Percentiles rank a stretch among this genome's conserved stretches.
Evolutionary conservation across 2,888 invertebrate genomes (phyloP).

Genomic region (Amiota mariae): DNA sequence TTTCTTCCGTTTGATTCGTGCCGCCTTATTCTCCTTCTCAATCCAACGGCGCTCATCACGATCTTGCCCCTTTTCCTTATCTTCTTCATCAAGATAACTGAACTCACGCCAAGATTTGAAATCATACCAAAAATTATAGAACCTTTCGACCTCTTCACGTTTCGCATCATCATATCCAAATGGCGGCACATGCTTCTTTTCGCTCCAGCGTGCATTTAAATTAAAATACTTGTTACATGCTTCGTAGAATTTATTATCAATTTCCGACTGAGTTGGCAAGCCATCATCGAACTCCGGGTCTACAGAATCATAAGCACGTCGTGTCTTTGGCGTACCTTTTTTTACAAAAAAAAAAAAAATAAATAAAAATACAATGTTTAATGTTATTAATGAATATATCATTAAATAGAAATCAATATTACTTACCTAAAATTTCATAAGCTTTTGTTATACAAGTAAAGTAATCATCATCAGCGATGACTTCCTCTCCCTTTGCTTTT

Average conservation of each 20-base stretch:
- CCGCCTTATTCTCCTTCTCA: slow-evolving; percentile 97
- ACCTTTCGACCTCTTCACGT: slow-evolving; percentile 90
- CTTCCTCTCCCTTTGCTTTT: slow-evolving; percentile 90
- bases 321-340: slow-evolving; percentile 82
- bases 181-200: slow-evolving; percentile 87
- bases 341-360: slow-evolving; percentile 6
- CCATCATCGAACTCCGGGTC: slow-evolving; percentile 95
- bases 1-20: slow-evolving; percentile 93
- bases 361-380: neutral
- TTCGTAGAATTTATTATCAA: slow-evolving; percentile 87
- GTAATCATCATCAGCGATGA: slow-evolving; percentile 94
- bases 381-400: neutral
- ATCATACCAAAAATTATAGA: slow-evolving; percentile 98
- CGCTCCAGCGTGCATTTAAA: slow-evolving; percentile 92
- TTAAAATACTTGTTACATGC: slow-evolving; percentile 81
- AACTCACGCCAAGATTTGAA: slow-evolving; percentile 99
- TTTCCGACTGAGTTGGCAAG: slow-evolving; percentile 83
- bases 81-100: slow-evolving; percentile 98
- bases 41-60: slow-evolving; percentile 98
- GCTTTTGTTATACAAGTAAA: slow-evolving; percentile 99
- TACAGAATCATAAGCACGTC: slow-evolving; percentile 95
- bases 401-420: neutral
- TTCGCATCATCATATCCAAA: slow-evolving; percentile 84
- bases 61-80: slow-evolving; percentile 97
- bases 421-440: slow-evolving; percentile 89